Base-by-base conservation (phyloP, 2,888 invertebrate genomes). In the Prosopocoilus inquinatus region DNA sequence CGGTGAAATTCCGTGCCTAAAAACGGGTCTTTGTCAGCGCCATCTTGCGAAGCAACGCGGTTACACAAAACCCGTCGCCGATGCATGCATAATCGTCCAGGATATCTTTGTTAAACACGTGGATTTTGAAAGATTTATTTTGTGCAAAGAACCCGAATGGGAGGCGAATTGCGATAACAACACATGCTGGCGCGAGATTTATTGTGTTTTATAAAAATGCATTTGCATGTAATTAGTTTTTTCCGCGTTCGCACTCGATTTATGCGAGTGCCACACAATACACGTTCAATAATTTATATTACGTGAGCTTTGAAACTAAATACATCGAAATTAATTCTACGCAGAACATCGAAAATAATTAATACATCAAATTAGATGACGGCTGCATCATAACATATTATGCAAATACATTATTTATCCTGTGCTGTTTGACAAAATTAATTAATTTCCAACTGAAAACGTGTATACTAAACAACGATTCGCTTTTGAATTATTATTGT, bases 21-120 rank as follows among this genome's bases (percentile, higher is more conserved):
- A 67, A 67, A 67, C 64, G 44, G 61, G 64, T 66, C 67, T 67
- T 66, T 67, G 66, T 68, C 67, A 68, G 65, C 67, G 64, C 65
- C 66, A 66, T 62, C 64, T 67, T 64, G 64, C 57, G 49, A 44
- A 48, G 47, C 20, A 28, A 28, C 51, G 55, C 46, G 52, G 48
- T 56, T 52, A 15, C 43, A 50, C 55, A 47, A 56, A 45, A 57
- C 49, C 16, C 32, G 33, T 43, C 47, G 11, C 20, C n/a, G 46
- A 46, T 46, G 46, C 46, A 46, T 46, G 16, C 28, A 46, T 32
- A 46, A 46, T 46, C 46, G 28, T 5, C n/a, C 12, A 5, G 20
- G 46, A 33, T 28, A 46, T 41, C 38, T 41, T 41, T 9, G 41
- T 41, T 41, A 41, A 28, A 28, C 20, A 28, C 20, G 20, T 41